A percentile compares a stretch with the other conserved stretches of the same genome.
Evolutionary conservation across 2,113 vertebrate genomes (phyloP).

Genomic region (Melanostigma gelatinosum): DNA sequence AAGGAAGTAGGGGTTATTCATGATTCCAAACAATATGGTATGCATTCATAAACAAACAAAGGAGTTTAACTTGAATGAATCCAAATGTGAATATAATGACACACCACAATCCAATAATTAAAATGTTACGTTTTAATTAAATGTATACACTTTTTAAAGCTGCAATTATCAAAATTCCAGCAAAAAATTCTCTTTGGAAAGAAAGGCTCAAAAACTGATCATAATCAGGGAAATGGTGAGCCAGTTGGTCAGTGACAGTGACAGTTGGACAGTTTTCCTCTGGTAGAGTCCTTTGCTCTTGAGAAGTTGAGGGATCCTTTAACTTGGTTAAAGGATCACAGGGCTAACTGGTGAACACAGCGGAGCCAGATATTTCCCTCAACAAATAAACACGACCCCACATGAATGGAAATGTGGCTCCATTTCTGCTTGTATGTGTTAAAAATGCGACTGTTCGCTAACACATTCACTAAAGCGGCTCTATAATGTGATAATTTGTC

Average conservation of each 20-base stretch:
- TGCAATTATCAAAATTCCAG: neutral
- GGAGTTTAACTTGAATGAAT: neutral
- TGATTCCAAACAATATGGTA: too few species aligned
- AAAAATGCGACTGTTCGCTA: neutral
- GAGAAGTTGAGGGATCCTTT: slow-evolving; percentile 1
- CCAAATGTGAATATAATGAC: neutral
- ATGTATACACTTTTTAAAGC: neutral
- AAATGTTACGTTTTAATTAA: neutral
- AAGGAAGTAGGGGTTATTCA: neutral
- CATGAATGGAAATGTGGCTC: neutral
- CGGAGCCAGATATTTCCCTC: neutral
- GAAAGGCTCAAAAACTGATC: slow-evolving; percentile 60
- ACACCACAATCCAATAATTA: neutral
- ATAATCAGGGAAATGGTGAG: slow-evolving; percentile 37
- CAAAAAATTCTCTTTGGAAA: slow-evolving; percentile 73
- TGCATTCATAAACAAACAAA: neutral
- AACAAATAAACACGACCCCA: neutral
- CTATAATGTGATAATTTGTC: neutral
- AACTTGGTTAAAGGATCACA: neutral
- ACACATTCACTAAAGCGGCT: neutral
- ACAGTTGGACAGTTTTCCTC: slow-evolving; percentile 38
- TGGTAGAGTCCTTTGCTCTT: slow-evolving; percentile 25
- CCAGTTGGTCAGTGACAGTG: slow-evolving; percentile 28
- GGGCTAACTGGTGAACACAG: neutral
- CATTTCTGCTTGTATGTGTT: neutral